These are phyloP conservation scores for Drosophila lacicola DNA, from an alignment of 2,888 invertebrate genomes.

Conservation along the genomic window DNA sequence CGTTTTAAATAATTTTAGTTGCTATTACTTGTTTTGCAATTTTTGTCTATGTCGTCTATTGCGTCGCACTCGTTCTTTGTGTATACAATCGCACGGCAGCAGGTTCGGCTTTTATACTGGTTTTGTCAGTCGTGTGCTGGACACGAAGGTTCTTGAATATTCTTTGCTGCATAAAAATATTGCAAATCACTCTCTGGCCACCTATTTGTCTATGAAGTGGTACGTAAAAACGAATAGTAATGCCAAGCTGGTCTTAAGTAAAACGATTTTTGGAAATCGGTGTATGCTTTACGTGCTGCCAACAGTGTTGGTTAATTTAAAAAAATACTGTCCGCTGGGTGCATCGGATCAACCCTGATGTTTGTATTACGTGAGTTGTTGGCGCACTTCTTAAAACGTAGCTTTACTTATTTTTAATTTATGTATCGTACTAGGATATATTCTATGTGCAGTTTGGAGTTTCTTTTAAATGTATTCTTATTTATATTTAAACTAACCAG, in stretches of 20 bases:
- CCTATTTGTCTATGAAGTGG: conserved; percentile 20
- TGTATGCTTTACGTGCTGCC: neutral
- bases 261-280: conserved; percentile 14
- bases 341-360: conserved; percentile 3
- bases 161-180: conserved; percentile 44
- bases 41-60: conserved; percentile 23
- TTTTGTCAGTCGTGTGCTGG: conserved; percentile 8
- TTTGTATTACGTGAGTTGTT: neutral
- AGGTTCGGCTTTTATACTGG: conserved; percentile 57
- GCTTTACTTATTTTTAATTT: neutral
- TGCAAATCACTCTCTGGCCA: conserved; percentile 64
- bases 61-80: conserved; percentile 41
- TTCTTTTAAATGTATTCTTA: too few relatives aligned
- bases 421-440: too few relatives aligned
- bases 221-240: conserved; percentile 52
- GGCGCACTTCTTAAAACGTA: conserved; percentile 12
- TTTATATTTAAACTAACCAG: too few relatives aligned
- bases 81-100: conserved; percentile 36
- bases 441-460: too few relatives aligned
- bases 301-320: conserved; percentile 25
- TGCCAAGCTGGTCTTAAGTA: conserved; percentile 69
- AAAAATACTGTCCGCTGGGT: neutral
- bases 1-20: conserved; percentile 8
- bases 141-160: conserved; percentile 60
- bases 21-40: conserved; percentile 32